Conservation (phyloP, 2,888 invertebrate species). For the Uropetala carovei region DNA sequence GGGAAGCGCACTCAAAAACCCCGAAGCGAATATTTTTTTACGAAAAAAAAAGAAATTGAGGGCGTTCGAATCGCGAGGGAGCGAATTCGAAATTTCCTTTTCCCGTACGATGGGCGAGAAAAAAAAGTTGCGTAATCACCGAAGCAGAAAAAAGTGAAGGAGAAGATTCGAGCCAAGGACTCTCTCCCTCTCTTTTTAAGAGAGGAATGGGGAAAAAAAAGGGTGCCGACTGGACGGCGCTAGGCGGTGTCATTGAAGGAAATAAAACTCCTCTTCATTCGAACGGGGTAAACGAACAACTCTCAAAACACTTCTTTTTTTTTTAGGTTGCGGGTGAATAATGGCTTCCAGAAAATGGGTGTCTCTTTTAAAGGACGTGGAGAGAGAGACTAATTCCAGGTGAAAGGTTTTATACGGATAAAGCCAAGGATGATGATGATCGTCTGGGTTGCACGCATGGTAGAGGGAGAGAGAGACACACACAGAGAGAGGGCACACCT, state of each 20-base stretch:
- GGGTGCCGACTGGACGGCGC: constrained; percentile 10
- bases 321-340: background rate
- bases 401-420: background rate
- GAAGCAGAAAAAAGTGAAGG: background rate
- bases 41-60: background rate
- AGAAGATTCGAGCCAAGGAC: constrained; percentile 32
- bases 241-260: background rate
- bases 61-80: background rate
- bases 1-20: too few species aligned
- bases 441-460: too few species aligned
- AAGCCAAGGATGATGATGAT: background rate
- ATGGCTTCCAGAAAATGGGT: too few species aligned
- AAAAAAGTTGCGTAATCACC: background rate
- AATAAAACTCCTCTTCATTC: background rate
- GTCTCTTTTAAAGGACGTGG: too few species aligned
- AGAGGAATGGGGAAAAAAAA: background rate
- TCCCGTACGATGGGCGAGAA: background rate
- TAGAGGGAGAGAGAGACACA: too few species aligned
- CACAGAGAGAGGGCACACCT: too few species aligned
- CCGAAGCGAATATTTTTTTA: background rate
- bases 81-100: background rate
- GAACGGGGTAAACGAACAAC: constrained; percentile 6
- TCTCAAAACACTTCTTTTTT: background rate
- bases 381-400: background rate
- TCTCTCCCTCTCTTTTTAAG: too few species aligned